Base-by-base conservation (phyloP, 2,888 invertebrate genomes). In the Iphiclides podalirius region DNA sequence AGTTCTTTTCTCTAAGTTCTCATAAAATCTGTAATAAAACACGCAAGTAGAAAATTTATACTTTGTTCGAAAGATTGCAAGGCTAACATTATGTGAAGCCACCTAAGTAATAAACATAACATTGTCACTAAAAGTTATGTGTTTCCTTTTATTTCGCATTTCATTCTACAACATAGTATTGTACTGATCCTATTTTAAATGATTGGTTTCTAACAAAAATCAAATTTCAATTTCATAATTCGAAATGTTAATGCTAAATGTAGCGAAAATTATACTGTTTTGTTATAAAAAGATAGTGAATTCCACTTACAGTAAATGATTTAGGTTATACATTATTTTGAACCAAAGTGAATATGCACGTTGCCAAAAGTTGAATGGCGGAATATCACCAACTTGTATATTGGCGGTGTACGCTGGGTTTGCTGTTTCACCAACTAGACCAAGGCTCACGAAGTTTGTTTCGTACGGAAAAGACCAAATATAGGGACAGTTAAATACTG, bases 391-490 rank as follows among this genome's bases (percentile, higher is more conserved):
- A 0, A 53, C 31, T 2, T 53, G 23, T 14, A 56, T 52, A 39
- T 58, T 57, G 0, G 57, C 37, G 1, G 58, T 43, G 16, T 57
- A 63, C 0, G 62, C 54, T 3, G 60, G 58, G 20, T 57, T 59
- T 4, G 55, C 26, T 4, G 35, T 16, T 9, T 57, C 59, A 13
- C 54, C 52, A 9, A 61, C 47, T 9, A 59, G 31, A 0, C 53
- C 40, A 6, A 58, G 15, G 0, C 52, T 42, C 6, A 41, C 31
- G 35, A 53, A 57, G 20, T 59, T 54, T 1, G 56, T 52, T 4
- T 55, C 60, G 26, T 52, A 47, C 1, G 59, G 51, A 4, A 51
- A 51, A 1, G 49, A 58, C 59, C 56, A 56, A 20, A 58, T 59
- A 23, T 54, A 47, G 1, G 59, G 64, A 39, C 51, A 65, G 13